A percentile compares a stretch with the other conserved stretches of the same genome.
phyloP scores from a whole-genome alignment of 2,888 invertebrate genomes.

The Drosophila fulvimacula region DNA sequence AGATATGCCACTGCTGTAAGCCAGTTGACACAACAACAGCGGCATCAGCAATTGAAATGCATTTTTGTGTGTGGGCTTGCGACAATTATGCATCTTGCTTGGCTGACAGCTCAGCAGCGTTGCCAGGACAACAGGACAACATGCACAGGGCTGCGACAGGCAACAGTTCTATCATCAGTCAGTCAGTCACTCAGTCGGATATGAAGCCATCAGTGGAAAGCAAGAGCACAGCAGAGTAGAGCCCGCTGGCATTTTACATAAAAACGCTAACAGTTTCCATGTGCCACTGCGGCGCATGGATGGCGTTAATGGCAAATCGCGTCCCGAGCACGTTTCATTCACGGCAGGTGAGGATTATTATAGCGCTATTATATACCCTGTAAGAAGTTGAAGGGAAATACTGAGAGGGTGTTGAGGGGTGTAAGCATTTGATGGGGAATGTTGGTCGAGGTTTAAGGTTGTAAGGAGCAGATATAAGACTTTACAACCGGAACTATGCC shows the following conservation, averaged over 20 bases:
- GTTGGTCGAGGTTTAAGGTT: too few relatives aligned
- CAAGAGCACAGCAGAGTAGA: conserved; percentile 7
- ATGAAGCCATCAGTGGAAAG: conserved; percentile 64
- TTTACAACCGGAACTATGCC: background rate
- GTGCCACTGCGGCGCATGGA: background rate
- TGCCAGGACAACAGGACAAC: conserved; percentile 43
- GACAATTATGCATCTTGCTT: conserved; percentile 70
- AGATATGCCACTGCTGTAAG: conserved; percentile 9
- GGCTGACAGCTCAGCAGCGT: conserved; percentile 62
- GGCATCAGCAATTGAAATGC: conserved; percentile 28
- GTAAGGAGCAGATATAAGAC: background rate
- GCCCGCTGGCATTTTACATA: conserved; percentile 56
- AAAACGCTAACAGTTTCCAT: conserved; percentile 34
- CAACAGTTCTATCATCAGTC: conserved; percentile 30
- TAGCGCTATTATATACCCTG: conserved; percentile 4
- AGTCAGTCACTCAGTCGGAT: conserved; percentile 32
- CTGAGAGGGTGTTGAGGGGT: background rate
- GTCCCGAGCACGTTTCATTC: conserved; percentile 40
- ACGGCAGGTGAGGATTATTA: conserved; percentile 26
- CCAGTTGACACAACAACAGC: conserved; percentile 21
- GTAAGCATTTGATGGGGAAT: too few relatives aligned
- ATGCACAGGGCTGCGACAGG: conserved; percentile 11
- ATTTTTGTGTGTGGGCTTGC: conserved; percentile 36
- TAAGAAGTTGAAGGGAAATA: background rate
- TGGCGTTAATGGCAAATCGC: conserved; percentile 23